Evolutionary conservation across 2,797 vertebrate species (phyloP).

Genomic region (Lutjanus argentimaculatus): DNA sequence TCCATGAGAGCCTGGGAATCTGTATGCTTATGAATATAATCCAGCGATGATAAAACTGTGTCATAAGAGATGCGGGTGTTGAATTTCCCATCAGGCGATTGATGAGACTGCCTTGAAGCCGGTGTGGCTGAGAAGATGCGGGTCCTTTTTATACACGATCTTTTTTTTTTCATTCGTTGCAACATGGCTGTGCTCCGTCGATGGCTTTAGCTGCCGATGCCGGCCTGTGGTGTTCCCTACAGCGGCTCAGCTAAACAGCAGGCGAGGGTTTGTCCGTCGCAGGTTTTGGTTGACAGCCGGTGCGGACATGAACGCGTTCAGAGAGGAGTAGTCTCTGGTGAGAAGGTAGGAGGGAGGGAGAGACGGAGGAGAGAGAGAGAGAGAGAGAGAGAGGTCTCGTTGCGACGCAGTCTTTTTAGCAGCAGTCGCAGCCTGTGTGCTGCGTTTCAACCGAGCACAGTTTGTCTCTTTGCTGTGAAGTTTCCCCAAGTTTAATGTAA

Average conservation of each 20-base stretch:
- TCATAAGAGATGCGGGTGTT: not conserved
- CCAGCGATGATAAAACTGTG: not conserved
- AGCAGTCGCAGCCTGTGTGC: conserved; percentile 29
- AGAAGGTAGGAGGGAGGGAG: conserved; percentile 59
- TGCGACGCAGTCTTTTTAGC: conserved; percentile 64
- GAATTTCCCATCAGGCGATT: conserved; percentile 80
- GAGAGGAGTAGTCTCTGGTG: conserved; percentile 83
- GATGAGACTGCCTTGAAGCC: conserved; percentile 73
- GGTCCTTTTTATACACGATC: conserved; percentile 70
- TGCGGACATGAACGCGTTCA: conserved; percentile 74
- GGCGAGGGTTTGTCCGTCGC: conserved; percentile 32
- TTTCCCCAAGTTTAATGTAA: conserved; percentile 19
- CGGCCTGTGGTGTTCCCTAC: conserved; percentile 33
- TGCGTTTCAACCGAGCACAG: conserved; percentile 23
- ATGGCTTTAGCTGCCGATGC: conserved; percentile 50
- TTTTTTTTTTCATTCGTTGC: conserved; percentile 59
- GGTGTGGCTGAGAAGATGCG: conserved; percentile 70
- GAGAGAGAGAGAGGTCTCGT: conserved; percentile 24
- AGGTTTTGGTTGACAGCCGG: conserved; percentile 33
- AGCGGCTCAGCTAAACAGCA: conserved; percentile 21
- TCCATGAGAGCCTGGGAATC: not conserved
- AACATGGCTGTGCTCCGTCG: conserved; percentile 76
- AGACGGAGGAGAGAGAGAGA: too few species aligned
- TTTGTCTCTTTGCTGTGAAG: not conserved
- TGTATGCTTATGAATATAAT: not conserved